A percentile compares a stretch with the other conserved stretches of the same genome.
Evolutionary conservation across 2,888 invertebrate species (phyloP).

Genomic region (Ptychoptera contaminata): DNA sequence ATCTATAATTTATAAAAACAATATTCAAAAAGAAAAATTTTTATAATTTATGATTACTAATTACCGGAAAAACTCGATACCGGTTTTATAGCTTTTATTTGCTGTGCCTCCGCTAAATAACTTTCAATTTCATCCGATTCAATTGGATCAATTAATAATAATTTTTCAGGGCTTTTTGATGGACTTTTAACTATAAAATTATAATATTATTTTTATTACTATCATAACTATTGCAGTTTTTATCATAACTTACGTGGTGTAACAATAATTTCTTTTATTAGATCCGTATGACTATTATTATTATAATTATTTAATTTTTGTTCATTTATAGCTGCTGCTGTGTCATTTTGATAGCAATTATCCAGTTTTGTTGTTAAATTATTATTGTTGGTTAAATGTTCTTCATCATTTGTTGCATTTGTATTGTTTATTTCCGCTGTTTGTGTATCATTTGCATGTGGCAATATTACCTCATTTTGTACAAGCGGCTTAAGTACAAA

Average conservation of each 20-base stretch:
- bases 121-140: slow-evolving; percentile 26
- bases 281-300: background rate
- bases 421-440: background rate
- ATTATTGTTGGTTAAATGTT: slow-evolving; percentile 20
- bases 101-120: slow-evolving; percentile 38
- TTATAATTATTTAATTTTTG: background rate
- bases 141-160: slow-evolving; percentile 7
- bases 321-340: background rate
- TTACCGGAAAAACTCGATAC: slow-evolving; percentile 15
- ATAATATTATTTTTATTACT: background rate
- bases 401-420: slow-evolving; percentile 13
- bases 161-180: slow-evolving; percentile 16
- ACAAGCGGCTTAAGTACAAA: slow-evolving; percentile 8
- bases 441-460: background rate
- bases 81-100: slow-evolving; percentile 10
- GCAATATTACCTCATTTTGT: slow-evolving; percentile 7
- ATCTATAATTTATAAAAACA: background rate
- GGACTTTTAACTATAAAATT: slow-evolving; percentile 12
- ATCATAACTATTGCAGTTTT: too few relatives aligned
- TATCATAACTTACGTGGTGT: too few relatives aligned
- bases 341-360: background rate
- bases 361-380: slow-evolving; percentile 4
- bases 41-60: background rate
- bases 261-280: slow-evolving; percentile 1
- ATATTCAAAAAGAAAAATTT: background rate